Evolutionary conservation across 2,888 invertebrate species (phyloP), one percentile per base, ranked within the genome.

Genomic region (Drosophila cracens): DNA sequence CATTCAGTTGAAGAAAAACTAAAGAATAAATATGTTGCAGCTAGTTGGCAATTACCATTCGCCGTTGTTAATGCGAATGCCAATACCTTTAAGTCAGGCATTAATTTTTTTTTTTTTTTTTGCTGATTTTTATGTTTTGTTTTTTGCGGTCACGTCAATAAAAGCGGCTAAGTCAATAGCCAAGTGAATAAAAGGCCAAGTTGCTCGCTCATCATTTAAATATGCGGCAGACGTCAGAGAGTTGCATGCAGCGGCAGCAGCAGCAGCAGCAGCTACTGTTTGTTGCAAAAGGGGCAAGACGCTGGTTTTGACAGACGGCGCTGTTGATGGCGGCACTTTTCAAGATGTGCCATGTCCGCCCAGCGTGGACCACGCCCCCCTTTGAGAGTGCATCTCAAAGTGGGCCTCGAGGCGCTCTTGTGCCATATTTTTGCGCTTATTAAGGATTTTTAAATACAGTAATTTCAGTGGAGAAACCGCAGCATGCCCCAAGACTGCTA

Each of bases 401-500:
- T 75, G 73, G 56, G 53, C 59, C 59, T 59, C 62, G 33, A 53
- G 36, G 51, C 62, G 52, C 57, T 46, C 29, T 52, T 72, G 21
- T 67, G 76, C 76, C 73, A 78, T 86, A 83, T 83, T 84, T 84
- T 83, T 87, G 82, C 82, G 85, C 87, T 85, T 89, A 87, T 87
- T 89, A 73, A 81, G 78, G 81, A 87, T 83, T 83, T 87, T 90
- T 89, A 89, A 89, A 89, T 88, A 88, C 84, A 76, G 90, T 89
- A 89, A 89, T 89, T 90, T 83, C 54, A 18, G 40, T 6, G 36
- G 11, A 34, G 33, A 11, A 21, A n/a, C 27, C 5, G 18, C 6
- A 33, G 53, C 46, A 25, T 4, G 46, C 46, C 46, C 7, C 46
- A 61, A 76, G 81, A 79, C 81, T 72, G 89, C 83, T 79, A 85